A percentile compares a stretch with the other conserved stretches of the same genome.
These are phyloP conservation scores for Oenanthe oenanthe DNA, from an alignment of 2,113 vertebrate genomes.

Conservation along the genomic window DNA sequence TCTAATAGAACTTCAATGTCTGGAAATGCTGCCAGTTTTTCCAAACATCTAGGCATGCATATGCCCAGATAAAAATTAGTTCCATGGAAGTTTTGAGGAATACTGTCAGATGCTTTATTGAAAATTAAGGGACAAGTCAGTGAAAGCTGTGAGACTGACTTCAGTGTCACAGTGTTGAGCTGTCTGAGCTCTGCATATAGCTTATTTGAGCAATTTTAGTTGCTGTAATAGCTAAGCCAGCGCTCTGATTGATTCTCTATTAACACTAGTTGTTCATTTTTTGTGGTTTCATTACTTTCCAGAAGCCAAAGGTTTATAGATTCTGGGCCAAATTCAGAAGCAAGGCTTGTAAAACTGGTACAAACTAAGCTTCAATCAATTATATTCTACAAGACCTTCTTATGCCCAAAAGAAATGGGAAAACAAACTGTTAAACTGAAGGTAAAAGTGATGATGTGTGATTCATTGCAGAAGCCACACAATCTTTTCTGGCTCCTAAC, in stretches of 20 bases:
- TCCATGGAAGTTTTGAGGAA: constrained; percentile 16
- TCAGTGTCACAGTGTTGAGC: background rate
- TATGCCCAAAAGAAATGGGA: background rate
- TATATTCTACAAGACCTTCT: background rate
- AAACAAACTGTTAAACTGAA: background rate
- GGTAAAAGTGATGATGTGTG: background rate
- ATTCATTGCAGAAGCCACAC: background rate
- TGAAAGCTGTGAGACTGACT: constrained; percentile 4
- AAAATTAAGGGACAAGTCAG: constrained; percentile 13
- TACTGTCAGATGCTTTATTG: background rate
- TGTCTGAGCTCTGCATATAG: background rate
- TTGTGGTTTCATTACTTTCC: constrained; percentile 23
- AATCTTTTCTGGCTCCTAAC: background rate
- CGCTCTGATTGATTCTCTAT: constrained; percentile 17
- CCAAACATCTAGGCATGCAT: background rate
- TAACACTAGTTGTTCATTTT: background rate
- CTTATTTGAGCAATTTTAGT: background rate
- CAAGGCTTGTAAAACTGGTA: background rate
- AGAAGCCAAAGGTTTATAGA: constrained; percentile 22
- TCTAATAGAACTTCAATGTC: background rate
- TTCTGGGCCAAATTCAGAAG: constrained; percentile 36
- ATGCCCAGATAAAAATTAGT: constrained; percentile 27
- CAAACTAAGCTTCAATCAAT: background rate
- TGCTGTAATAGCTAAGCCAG: background rate
- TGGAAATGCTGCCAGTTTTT: background rate